Base-by-base conservation (phyloP, 2,797 vertebrate genomes). In the Triplophysa bombifrons region DNA sequence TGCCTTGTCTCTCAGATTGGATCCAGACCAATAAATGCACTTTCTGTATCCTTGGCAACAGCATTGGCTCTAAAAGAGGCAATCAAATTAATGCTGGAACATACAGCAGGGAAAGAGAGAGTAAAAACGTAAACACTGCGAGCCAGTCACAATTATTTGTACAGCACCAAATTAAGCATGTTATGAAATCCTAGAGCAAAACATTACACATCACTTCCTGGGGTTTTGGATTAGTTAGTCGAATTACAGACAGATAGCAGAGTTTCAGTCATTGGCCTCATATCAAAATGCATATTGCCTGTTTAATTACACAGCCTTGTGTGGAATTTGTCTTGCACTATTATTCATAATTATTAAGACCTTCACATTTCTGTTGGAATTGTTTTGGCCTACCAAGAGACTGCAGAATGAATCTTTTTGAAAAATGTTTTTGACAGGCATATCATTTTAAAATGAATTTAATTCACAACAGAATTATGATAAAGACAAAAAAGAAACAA, bases 31-130 rank as follows among this genome's bases (percentile, higher is more conserved):
- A 92, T 90, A 89, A 88, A 78, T 63, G 78, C 86, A 58, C 76
- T 84, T 71, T 58, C 88, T 90, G 92, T 79, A 93, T 93, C 94
- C 94, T 92, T 96, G 93, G 94, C 93, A 95, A 94, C 87, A 78
- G 30, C 30, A 86, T 86, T 78, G 86, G 88, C 92, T 91, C 91
- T 89, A 92, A 89, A 55, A 85, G 91, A 92, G 89, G 88, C 78
- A 86, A 86, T 89, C 84, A 84, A 80, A 82, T 80, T 80, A 73
- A 75, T 66, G 72, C 27, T 34, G 79, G 85, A 85, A 86, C 84
- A 83, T 82, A 68, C 55, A 68, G 84, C 73, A 82, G 82, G 87
- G 80, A 58, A 88, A 88, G 87, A 84, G 80, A 80, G 41, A 61
- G 25, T 19, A 64, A 48, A 72, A 55, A 75, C 56, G 65, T 20